A percentile compares a stretch with the other conserved stretches of the same genome.
These are phyloP conservation scores for Eciton burchellii DNA, from an alignment of 1,140 invertebrate species.

Conservation along the genomic window DNA sequence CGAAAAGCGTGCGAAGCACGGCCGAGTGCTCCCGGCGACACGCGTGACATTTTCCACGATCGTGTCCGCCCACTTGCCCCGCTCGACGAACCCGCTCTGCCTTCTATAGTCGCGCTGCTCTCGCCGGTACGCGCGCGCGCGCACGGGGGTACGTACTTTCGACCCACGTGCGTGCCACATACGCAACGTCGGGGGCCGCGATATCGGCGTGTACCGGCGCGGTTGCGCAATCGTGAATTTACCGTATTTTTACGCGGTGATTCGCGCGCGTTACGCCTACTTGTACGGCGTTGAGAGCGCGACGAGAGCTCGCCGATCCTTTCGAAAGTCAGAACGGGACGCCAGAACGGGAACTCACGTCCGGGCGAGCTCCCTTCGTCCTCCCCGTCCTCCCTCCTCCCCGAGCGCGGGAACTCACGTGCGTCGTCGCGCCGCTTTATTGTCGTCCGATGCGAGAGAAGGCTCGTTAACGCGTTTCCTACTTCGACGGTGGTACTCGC, in stretches of 20 bases:
- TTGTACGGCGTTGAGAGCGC: conserved; percentile 24
- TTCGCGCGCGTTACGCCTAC: conserved; percentile 42
- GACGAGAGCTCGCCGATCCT: conserved; percentile 6
- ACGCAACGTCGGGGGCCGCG: conserved; percentile 57
- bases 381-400: too few species aligned
- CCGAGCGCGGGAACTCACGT: conserved; percentile 8
- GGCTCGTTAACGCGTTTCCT: conserved; percentile 36
- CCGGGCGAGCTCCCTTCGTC: neutral
- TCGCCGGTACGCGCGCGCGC: conserved; percentile 6
- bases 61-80: conserved; percentile 43
- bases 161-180: conserved; percentile 59
- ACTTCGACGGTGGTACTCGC: conserved; percentile 24
- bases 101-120: conserved; percentile 48
- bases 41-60: conserved; percentile 33
- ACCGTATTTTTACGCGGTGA: conserved; percentile 50
- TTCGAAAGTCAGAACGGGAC: conserved; percentile 31
- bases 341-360: neutral
- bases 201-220: conserved; percentile 55
- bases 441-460: neutral
- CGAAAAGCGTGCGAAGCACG: neutral
- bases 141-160: conserved; percentile 27
- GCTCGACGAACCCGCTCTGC: conserved; percentile 33
- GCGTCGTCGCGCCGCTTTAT: conserved; percentile 1
- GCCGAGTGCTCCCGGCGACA: neutral
- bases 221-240: conserved; percentile 44